A percentile compares a stretch with the other conserved stretches of the same genome.
phyloP scores from a whole-genome alignment of 2,888 invertebrate species.

The Himalopsyche tibetana region DNA sequence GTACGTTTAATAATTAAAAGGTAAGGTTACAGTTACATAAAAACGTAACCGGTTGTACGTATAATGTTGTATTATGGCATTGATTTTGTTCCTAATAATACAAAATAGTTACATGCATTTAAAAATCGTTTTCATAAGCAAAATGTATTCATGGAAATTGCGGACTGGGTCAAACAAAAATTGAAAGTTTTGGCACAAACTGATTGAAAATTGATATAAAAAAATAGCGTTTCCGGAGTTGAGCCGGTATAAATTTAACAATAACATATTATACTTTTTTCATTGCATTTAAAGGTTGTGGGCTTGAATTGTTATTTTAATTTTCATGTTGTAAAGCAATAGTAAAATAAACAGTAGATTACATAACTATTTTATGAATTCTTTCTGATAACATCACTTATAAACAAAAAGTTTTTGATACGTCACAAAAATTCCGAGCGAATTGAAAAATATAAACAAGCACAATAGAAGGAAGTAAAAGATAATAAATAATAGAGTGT shows the following conservation, averaged over 20 bases:
- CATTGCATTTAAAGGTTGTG: no score
- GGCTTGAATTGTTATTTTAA: no score
- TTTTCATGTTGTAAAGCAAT: no score
- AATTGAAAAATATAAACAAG: background rate
- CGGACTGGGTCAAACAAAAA: constrained; percentile 28
- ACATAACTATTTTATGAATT: no score
- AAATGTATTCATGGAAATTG: background rate
- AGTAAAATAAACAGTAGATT: no score
- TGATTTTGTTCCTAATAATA: constrained; percentile 42
- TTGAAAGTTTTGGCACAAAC: constrained; percentile 37
- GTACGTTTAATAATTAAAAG: constrained; percentile 5
- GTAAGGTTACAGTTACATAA: constrained; percentile 41
- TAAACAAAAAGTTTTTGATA: no score
- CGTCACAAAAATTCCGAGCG: no score
- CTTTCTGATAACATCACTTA: no score
- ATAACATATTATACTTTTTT: background rate
- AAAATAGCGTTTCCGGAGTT: background rate
- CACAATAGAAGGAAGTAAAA: background rate
- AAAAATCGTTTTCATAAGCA: constrained; percentile 35
- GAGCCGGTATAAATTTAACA: background rate
- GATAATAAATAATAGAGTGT: background rate
- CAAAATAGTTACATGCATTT: constrained; percentile 35
- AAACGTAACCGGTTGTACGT: constrained; percentile 38
- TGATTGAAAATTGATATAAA: background rate
- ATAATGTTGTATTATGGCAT: constrained; percentile 4